Evolutionary conservation across 2,888 invertebrate genomes (phyloP).

Genomic region (Orthosia gracilis): DNA sequence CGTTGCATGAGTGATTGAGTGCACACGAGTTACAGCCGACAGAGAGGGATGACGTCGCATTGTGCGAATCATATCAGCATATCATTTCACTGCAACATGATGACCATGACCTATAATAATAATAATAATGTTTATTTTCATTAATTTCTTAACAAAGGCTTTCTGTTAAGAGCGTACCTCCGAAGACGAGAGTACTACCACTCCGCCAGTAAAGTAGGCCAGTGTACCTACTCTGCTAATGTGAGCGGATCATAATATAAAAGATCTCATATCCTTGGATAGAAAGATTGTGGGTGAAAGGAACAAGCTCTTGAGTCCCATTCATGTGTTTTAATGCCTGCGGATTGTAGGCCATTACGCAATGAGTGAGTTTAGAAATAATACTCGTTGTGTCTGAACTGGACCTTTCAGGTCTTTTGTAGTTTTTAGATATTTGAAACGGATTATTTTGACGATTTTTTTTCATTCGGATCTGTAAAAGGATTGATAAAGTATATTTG

Average conservation of each 20-base stretch:
- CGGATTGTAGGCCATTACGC: conserved; percentile 25
- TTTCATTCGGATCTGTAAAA: background rate
- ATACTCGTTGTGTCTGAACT: conserved; percentile 13
- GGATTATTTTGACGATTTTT: conserved; percentile 5
- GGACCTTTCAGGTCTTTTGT: conserved; percentile 21
- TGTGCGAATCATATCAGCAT: too few relatives aligned
- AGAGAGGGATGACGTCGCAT: too few relatives aligned
- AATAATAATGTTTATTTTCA: too few relatives aligned
- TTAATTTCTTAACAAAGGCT: too few relatives aligned
- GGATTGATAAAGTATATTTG: conserved; percentile 1
- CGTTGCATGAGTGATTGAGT: too few relatives aligned
- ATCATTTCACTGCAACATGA: too few relatives aligned
- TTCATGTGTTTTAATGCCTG: conserved; percentile 23
- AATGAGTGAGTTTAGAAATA: conserved; percentile 17
- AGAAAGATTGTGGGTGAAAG: conserved; percentile 32
- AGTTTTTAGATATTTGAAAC: background rate
- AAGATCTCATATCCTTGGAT: conserved; percentile 27
- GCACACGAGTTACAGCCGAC: too few relatives aligned
- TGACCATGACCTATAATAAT: too few relatives aligned
- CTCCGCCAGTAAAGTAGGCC: background rate
- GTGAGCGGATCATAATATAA: conserved; percentile 2
- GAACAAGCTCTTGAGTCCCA: conserved; percentile 32
- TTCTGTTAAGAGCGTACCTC: too few relatives aligned
- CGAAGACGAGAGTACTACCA: too few relatives aligned
- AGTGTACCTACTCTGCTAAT: conserved; percentile 26